Conservation (phyloP, 2,113 vertebrate species). For the Cromileptes altivelis region DNA sequence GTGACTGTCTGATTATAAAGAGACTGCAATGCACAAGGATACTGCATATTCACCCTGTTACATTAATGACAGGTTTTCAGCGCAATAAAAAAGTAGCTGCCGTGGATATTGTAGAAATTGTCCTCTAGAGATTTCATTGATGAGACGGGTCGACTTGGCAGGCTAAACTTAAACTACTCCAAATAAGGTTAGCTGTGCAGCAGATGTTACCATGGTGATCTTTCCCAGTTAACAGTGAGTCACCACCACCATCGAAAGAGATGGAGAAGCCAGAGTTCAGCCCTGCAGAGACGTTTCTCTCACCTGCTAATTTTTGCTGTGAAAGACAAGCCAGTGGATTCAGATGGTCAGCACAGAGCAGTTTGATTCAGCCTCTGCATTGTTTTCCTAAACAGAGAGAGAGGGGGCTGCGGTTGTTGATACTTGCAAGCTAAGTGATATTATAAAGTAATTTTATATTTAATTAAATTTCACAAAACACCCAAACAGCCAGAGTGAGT, state of each 20-base stretch:
- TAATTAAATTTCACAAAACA: neutral
- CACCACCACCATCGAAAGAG: neutral
- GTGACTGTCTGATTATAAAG: too few relatives aligned
- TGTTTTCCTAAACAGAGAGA: neutral
- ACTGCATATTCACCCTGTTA: too few relatives aligned
- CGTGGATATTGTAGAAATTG: too few relatives aligned
- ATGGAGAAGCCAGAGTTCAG: neutral
- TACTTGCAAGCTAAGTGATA: neutral
- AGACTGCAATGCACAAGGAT: too few relatives aligned
- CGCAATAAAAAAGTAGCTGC: too few relatives aligned
- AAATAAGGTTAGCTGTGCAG: neutral
- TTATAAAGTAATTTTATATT: constrained; percentile 1
- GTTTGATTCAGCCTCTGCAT: too few relatives aligned
- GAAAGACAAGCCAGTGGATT: neutral
- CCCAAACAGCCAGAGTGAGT: neutral
- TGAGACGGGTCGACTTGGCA: neutral
- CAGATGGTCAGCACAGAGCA: neutral
- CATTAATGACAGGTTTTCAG: too few relatives aligned
- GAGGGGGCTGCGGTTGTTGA: neutral
- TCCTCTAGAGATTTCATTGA: neutral
- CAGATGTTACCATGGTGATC: constrained; percentile 42
- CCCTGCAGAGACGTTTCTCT: neutral
- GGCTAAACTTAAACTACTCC: neutral
- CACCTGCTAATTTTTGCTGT: neutral
- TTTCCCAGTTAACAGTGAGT: constrained; percentile 2